phyloP scores from a whole-genome alignment of 23 tunicate species.

The Botrylloides violaceus region DNA sequence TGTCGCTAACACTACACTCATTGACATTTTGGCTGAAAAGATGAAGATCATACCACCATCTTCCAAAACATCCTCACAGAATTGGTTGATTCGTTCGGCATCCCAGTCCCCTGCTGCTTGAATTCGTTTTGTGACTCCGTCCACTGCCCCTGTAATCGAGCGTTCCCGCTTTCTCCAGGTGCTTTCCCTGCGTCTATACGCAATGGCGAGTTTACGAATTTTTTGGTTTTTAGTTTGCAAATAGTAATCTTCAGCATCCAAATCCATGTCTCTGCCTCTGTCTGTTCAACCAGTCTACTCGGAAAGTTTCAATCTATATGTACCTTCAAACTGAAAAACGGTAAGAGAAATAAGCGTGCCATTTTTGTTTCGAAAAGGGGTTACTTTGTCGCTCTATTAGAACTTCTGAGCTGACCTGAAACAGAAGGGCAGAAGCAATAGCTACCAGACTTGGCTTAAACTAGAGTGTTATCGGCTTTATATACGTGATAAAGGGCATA shows the following conservation, averaged over 20 bases:
- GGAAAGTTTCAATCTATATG: background rate
- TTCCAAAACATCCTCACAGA: background rate
- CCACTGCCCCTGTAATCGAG: background rate
- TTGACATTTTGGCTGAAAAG: no score
- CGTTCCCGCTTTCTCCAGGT: background rate
- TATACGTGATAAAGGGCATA: no score
- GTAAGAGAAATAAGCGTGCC: no score
- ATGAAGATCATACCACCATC: background rate
- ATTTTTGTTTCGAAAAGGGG: no score
- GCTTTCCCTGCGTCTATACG: background rate
- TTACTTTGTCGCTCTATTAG: no score
- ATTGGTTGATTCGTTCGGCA: background rate
- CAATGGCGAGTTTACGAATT: background rate
- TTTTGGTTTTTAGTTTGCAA: background rate
- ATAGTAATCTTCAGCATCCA: background rate
- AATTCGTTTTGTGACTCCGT: background rate
- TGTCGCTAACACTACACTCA: no score
- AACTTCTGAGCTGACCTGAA: no score
- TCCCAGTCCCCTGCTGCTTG: background rate
- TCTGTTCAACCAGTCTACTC: background rate
- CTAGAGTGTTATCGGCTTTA: no score
- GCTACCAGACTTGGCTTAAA: no score
- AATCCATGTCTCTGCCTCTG: no score
- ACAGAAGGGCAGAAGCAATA: no score
- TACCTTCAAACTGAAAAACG: no score